phyloP scores from a whole-genome alignment of 2,113 vertebrate genomes.

The Brachionichthys hirsutus region DNA sequence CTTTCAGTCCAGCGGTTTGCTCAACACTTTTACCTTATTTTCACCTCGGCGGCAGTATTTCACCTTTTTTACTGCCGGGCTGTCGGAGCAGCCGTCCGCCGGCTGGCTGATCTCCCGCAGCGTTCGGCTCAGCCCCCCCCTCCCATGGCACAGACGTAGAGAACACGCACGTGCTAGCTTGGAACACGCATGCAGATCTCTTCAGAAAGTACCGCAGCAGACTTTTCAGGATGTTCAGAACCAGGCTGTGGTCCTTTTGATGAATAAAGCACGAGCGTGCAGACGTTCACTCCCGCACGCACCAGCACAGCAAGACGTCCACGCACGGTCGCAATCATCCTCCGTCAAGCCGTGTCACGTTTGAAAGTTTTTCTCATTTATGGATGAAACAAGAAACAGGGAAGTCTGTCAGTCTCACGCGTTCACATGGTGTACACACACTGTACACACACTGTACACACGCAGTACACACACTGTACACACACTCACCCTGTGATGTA shows the following conservation, averaged over 20 bases:
- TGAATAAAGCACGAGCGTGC: conserved; percentile 17
- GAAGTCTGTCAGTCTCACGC: conserved; percentile 51
- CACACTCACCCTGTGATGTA: conserved; percentile 19
- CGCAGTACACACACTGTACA: neutral
- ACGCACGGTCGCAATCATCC: conserved; percentile 12
- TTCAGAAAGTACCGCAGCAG: conserved; percentile 22
- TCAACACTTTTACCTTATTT: conserved; percentile 5
- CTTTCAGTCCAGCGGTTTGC: conserved; percentile 19
- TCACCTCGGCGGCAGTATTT: conserved; percentile 15
- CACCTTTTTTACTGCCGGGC: conserved; percentile 14
- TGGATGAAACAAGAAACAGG: conserved; percentile 55
- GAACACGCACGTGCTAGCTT: conserved; percentile 4
- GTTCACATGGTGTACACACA: conserved; percentile 16
- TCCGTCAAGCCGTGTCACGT: conserved; percentile 63
- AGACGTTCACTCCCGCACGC: neutral
- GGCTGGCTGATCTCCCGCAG: conserved; percentile 1
- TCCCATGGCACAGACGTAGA: neutral
- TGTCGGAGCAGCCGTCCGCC: neutral
- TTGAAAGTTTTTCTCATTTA: conserved; percentile 74
- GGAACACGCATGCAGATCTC: conserved; percentile 5
- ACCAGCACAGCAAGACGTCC: neutral
- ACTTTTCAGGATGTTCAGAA: conserved; percentile 23
- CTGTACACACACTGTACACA: conserved; percentile 17
- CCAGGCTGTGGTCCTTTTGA: conserved; percentile 18
- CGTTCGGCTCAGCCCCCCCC: conserved; percentile 5